A percentile compares a stretch with the other conserved stretches of the same genome.
Evolutionary conservation across 2,113 vertebrate species (phyloP).

Genomic region (Ameiurus melas): DNA sequence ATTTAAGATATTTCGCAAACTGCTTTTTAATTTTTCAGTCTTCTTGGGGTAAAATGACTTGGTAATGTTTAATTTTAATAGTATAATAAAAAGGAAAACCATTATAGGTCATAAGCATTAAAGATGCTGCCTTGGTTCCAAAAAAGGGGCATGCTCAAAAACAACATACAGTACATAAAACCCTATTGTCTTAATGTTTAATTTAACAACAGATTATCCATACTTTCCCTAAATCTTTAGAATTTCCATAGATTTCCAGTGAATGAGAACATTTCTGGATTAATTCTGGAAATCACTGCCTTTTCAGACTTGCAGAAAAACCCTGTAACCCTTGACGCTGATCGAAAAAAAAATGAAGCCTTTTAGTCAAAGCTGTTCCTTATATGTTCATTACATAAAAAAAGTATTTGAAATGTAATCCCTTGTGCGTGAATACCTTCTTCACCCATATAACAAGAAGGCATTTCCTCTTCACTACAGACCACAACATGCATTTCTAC

Average conservation of each 20-base stretch:
- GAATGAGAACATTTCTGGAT: neutral
- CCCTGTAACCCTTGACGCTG: neutral
- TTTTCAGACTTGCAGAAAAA: neutral
- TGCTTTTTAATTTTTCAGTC: conserved; percentile 1
- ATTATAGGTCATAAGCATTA: neutral
- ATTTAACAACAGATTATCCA: neutral
- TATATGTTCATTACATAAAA: neutral
- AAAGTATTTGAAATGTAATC: neutral
- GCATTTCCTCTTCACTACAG: neutral
- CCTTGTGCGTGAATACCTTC: neutral
- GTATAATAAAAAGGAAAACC: neutral
- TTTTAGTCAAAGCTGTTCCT: neutral
- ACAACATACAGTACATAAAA: neutral
- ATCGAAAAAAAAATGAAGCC: neutral
- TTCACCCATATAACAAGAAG: too few species aligned
- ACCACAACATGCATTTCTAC: neutral
- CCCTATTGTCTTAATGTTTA: neutral
- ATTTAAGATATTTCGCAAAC: neutral
- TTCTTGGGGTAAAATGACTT: neutral
- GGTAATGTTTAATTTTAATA: neutral
- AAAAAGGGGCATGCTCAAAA: neutral
- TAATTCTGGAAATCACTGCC: neutral
- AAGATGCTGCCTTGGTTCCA: neutral
- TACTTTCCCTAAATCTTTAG: neutral
- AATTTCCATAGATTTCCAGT: neutral